phyloP scores from a whole-genome alignment of 2,888 invertebrate genomes.

The Drosophila niveifrons region DNA sequence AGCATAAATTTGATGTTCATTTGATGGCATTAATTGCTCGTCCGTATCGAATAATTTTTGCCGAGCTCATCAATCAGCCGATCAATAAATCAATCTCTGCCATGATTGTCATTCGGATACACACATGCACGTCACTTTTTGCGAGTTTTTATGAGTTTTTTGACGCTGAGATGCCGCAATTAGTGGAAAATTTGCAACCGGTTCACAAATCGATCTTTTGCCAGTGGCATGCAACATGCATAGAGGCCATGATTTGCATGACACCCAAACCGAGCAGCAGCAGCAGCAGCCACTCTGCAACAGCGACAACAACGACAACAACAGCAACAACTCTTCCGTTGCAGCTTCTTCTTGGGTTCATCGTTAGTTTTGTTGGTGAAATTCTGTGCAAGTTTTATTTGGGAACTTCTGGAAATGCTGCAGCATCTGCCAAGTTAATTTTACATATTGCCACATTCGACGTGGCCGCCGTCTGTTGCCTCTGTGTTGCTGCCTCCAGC shows the following conservation, averaged over 20 bases:
- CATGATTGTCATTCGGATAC: conserved; percentile 48
- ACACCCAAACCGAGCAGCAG: conserved; percentile 6
- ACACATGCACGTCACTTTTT: conserved; percentile 24
- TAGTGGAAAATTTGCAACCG: conserved; percentile 61
- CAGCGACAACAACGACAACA: neutral
- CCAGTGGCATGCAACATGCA: conserved; percentile 40
- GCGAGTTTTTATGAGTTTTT: conserved; percentile 64
- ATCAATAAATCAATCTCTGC: conserved; percentile 39
- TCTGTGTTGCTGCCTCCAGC: conserved; percentile 40
- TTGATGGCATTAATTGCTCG: conserved; percentile 59
- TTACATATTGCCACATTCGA: conserved; percentile 70
- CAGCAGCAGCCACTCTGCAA: conserved; percentile 4
- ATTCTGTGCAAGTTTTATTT: conserved; percentile 28
- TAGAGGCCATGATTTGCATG: conserved; percentile 30
- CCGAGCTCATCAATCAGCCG: conserved; percentile 58
- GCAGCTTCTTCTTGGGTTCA: conserved; percentile 10
- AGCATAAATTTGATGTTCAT: conserved; percentile 68
- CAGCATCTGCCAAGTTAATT: conserved; percentile 61
- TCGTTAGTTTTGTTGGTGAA: conserved; percentile 11
- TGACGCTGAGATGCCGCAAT: conserved; percentile 61
- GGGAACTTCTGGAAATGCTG: conserved; percentile 23
- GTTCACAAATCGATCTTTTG: conserved; percentile 15
- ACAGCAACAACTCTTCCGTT: conserved; percentile 18
- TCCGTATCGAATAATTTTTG: conserved; percentile 37
- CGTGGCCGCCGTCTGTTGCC: conserved; percentile 23